These are phyloP conservation scores for Loriculus beryllinus DNA, from an alignment of 2,797 vertebrate species.

Conservation along the genomic window DNA sequence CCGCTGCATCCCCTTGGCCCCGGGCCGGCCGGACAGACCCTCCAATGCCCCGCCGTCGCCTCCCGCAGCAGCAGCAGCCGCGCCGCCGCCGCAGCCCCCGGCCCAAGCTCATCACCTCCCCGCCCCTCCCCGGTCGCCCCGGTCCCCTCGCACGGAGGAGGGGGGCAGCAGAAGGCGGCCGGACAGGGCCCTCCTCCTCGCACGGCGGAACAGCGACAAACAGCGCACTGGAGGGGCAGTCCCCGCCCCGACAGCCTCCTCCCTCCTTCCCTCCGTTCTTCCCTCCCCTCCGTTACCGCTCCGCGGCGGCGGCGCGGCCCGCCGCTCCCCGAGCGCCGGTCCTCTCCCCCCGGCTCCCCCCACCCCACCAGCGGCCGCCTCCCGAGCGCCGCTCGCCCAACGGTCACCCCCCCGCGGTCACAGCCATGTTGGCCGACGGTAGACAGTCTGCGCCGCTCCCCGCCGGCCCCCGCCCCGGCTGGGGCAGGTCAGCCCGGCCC, in stretches of 20 bases:
- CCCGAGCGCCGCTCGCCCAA: background rate
- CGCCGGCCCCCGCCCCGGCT: too few species aligned
- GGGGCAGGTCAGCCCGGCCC: background rate
- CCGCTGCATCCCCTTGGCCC: constrained; percentile 65
- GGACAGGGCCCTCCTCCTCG: background rate
- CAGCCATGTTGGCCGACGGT: background rate
- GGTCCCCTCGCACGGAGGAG: background rate
- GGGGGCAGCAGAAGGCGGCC: background rate
- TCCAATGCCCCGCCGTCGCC: constrained; percentile 24
- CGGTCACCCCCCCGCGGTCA: background rate
- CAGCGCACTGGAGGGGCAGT: background rate
- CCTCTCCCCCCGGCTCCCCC: background rate
- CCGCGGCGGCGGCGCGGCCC: background rate
- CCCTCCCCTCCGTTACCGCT: background rate
- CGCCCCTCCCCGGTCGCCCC: constrained; percentile 30
- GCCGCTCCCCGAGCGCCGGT: background rate
- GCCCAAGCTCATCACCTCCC: constrained; percentile 55
- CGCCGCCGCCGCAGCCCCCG: constrained; percentile 59
- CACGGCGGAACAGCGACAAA: background rate
- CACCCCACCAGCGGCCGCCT: background rate
- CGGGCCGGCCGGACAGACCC: constrained; percentile 53
- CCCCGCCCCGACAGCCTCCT: constrained; percentile 16
- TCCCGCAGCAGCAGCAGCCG: constrained; percentile 50
- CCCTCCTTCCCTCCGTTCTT: background rate
- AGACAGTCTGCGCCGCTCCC: background rate